A percentile compares a stretch with the other conserved stretches of the same genome.
Conservation (phyloP, 2,888 invertebrate genomes). For the Microctonus brassicae region DNA sequence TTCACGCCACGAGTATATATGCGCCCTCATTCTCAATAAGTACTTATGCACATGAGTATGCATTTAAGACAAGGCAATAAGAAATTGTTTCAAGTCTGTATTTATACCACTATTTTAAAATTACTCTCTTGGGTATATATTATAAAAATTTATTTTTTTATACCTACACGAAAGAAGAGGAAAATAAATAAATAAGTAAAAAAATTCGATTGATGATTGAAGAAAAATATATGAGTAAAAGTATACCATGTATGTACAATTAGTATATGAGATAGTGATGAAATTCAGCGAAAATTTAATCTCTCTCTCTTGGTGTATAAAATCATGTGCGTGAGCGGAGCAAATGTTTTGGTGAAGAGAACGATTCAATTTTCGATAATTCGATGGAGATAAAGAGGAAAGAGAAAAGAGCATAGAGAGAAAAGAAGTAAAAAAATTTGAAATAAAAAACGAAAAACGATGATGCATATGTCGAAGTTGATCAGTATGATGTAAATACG, state of each 20-base stretch:
- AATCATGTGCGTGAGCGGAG: neutral
- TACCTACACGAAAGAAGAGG: no score
- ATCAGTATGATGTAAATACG: neutral
- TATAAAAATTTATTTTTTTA: no score
- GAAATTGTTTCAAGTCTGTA: neutral
- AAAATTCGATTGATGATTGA: no score
- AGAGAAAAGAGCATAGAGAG: neutral
- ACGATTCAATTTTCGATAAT: slow-evolving; percentile 33
- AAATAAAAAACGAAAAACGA: neutral
- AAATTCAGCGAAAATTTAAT: slow-evolving; percentile 15
- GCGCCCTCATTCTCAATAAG: slow-evolving; percentile 1
- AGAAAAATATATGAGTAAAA: no score
- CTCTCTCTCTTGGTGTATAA: neutral
- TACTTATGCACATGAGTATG: neutral
- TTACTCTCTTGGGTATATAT: no score
- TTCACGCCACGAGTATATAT: neutral
- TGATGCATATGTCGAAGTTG: neutral
- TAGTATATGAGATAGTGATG: no score
- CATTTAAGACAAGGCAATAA: neutral
- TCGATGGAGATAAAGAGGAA: neutral
- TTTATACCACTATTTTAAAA: no score
- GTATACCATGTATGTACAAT: no score
- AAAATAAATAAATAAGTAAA: no score
- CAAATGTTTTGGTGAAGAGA: neutral
- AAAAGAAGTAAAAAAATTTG: neutral